Base-by-base conservation (phyloP, 2,888 invertebrate species). In the Empis livida region DNA sequence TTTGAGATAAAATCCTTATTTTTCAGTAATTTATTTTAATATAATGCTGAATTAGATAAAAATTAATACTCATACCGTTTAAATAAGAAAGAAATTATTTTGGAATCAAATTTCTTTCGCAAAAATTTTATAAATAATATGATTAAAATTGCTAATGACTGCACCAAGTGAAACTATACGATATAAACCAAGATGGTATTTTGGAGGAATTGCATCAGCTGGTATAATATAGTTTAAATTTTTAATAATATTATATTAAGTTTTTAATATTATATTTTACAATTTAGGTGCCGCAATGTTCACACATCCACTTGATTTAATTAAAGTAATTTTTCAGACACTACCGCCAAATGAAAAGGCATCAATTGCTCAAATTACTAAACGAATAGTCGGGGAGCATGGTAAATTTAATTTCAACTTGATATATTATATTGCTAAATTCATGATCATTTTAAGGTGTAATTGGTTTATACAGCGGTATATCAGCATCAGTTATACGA, bases 271-370 rank as follows among this genome's bases (percentile, higher is more conserved):
- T 39, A 10, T 16, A 15, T 27, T 8, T 27, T 27, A 2, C 9
- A 10, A 27, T 27, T 11, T 8, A 23, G 16, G 86, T 51, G 97
- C 97, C 27, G 96, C 95, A 13, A 90, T 90, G 66, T 79, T 86
- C 59, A 99, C 99, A 11, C 99, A 99, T 75, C 97, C 99, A 4
- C 73, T 99, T 56, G 99, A 99, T 73, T 75, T 97, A 49, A 72
- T 99, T 32, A 99, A 99, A 78, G 96, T 96, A 54, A 62, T 63
- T 15, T 52, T 97, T 61, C 97, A 99, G 74, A 97, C 97, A 2
- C 95, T 97, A 65, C 91, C n/a, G n/a, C n/a, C n/a, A n/a, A n/a
- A 91, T 65, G 82, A 85, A 61, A 87, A 86, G 63, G 61, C 87
- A 45, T 82, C 87, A 1, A 74, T 90, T 54, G 57, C 81, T 4